Evolutionary conservation across 2,113 vertebrate genomes (phyloP).

Genomic region (Tauraco erythrolophus): DNA sequence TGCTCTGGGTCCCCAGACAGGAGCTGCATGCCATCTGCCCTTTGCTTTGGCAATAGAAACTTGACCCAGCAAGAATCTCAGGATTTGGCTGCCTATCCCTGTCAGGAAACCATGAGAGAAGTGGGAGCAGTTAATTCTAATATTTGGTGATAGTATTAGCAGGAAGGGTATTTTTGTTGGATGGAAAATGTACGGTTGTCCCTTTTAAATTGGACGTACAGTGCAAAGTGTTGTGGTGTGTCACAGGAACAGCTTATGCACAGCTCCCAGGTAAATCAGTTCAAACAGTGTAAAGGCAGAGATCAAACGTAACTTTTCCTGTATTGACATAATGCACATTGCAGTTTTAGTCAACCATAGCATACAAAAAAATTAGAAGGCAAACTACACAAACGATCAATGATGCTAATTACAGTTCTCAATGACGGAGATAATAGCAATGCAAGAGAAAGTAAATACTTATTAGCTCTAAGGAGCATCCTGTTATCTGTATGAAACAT

Average conservation of each 20-base stretch:
- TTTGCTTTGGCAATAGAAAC: not conserved
- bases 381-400: not conserved
- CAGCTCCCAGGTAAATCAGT: not conserved
- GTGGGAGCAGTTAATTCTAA: not conserved
- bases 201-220: not conserved
- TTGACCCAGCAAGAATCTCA: not conserved
- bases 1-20: not conserved
- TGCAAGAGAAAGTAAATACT: conserved; percentile 41
- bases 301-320: not conserved
- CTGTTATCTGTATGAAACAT: conserved; percentile 46
- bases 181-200: not conserved
- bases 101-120: not conserved
- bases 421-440: conserved; percentile 19
- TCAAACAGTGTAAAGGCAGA: not conserved
- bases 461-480: conserved; percentile 39
- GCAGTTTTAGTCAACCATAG: not conserved
- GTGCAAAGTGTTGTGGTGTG: not conserved
- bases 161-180: not conserved
- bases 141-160: not conserved
- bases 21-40: not conserved
- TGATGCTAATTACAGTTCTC: conserved; percentile 42
- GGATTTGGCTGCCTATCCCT: not conserved
- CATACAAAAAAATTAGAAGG: not conserved
- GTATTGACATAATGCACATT: not conserved
- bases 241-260: not conserved